Evolutionary conservation across 1,140 invertebrate genomes (phyloP).

Genomic region (Ceratosolen fusciceps): DNA sequence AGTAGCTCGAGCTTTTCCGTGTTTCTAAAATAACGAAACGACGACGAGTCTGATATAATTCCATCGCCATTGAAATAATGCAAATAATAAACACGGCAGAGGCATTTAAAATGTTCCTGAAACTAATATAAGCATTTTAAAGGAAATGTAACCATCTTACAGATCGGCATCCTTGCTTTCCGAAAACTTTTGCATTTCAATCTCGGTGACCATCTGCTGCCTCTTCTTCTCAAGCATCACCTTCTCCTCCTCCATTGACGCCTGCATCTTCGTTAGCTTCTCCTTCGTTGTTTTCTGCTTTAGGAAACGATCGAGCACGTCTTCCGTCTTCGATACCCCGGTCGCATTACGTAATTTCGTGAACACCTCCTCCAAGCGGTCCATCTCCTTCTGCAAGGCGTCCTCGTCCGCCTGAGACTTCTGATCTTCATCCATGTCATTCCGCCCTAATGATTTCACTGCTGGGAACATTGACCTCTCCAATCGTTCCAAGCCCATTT

Average conservation of each 20-base stretch:
- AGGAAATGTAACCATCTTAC: constrained; percentile 68
- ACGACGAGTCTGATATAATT: too few relatives aligned
- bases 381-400: constrained; percentile 63
- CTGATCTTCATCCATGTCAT: constrained; percentile 54
- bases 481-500: constrained; percentile 78
- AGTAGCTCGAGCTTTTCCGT: constrained; percentile 77
- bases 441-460: constrained; percentile 19
- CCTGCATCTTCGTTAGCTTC: constrained; percentile 78
- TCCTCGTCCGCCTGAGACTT: constrained; percentile 40
- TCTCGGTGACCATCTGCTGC: constrained; percentile 77
- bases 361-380: constrained; percentile 78
- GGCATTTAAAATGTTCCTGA: too few relatives aligned
- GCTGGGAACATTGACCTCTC: constrained; percentile 79
- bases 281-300: constrained; percentile 80
- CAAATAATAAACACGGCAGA: too few relatives aligned
- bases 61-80: too few relatives aligned
- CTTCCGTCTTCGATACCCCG: constrained; percentile 80
- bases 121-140: background rate
- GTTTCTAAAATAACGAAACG: constrained; percentile 70
- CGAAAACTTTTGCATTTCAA: constrained; percentile 84
- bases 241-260: constrained; percentile 81
- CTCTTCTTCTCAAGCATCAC: constrained; percentile 78
- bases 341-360: constrained; percentile 81
- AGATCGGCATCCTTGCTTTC: constrained; percentile 84
- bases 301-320: constrained; percentile 81